phyloP scores from a whole-genome alignment of 1,140 invertebrate species.

The Fopius arisanus region DNA sequence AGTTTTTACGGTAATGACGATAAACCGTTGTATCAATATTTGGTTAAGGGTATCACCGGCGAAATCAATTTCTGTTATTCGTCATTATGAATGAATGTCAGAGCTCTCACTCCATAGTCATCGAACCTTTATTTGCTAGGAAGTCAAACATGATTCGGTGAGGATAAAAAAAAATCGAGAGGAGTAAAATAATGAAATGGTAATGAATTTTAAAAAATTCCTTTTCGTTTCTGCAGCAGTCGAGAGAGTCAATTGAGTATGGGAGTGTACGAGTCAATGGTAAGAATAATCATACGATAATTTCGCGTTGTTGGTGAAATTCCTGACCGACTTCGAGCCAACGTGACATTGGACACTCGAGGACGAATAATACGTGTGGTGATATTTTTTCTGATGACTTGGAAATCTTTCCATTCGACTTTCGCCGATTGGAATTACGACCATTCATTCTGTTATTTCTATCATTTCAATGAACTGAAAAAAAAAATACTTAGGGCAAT shows the following conservation, averaged over 20 bases:
- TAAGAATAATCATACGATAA: background rate
- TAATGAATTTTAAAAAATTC: background rate
- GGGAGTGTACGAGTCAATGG: background rate
- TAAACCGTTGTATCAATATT: no score
- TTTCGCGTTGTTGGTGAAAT: constrained; percentile 10
- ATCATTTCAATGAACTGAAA: no score
- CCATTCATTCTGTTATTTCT: no score
- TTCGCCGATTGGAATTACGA: background rate
- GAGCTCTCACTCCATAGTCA: no score
- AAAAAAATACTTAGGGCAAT: no score
- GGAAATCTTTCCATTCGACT: background rate
- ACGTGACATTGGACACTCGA: background rate
- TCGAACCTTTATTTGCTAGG: no score
- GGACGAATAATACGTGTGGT: background rate
- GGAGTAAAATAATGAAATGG: background rate
- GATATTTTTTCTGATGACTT: background rate
- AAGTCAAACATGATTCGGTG: no score
- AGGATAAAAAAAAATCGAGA: no score
- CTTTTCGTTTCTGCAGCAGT: background rate
- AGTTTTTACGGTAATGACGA: no score
- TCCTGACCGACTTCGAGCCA: background rate
- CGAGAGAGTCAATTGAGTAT: background rate
- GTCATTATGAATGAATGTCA: no score
- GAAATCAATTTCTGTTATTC: no score
- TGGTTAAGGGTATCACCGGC: no score